Conservation (phyloP, 2,113 vertebrate genomes). For the Tenebrosternarchus preto region DNA sequence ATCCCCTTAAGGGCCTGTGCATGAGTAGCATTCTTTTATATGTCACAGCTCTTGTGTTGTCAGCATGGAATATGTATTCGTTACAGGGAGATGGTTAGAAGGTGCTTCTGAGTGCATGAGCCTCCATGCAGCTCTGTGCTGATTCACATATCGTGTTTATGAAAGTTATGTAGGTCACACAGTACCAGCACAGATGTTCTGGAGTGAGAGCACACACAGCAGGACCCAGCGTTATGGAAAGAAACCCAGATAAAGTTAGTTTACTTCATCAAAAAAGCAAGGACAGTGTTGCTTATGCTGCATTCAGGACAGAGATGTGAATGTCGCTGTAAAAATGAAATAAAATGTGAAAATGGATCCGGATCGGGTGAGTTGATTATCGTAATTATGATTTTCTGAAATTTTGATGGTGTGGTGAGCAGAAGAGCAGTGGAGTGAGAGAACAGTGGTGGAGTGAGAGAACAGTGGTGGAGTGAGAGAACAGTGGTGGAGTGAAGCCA, state of each 20-base stretch:
- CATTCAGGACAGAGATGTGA: background rate
- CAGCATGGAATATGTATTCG: no score
- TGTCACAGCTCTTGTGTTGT: no score
- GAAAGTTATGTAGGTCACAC: background rate
- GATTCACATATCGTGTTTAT: background rate
- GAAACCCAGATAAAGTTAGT: background rate
- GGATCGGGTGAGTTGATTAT: background rate
- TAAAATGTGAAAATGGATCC: conserved; percentile 1
- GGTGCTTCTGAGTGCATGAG: background rate
- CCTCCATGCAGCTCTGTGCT: conserved; percentile 1
- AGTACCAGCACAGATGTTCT: no score
- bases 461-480: no score
- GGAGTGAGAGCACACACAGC: no score
- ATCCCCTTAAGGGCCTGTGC: background rate
- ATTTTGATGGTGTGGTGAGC: background rate
- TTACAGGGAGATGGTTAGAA: background rate
- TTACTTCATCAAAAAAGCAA: background rate
- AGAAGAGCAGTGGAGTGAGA: background rate
- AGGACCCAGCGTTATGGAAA: background rate
- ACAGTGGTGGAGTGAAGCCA: background rate
- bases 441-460: no score
- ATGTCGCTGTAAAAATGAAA: background rate
- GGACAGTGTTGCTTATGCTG: background rate
- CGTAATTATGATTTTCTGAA: background rate
- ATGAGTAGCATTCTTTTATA: conserved; percentile 10